Percentiles rank a stretch among this genome's conserved stretches.
Evolutionary conservation across 1,140 invertebrate species (phyloP).

Genomic region (Goniozus legneri): DNA sequence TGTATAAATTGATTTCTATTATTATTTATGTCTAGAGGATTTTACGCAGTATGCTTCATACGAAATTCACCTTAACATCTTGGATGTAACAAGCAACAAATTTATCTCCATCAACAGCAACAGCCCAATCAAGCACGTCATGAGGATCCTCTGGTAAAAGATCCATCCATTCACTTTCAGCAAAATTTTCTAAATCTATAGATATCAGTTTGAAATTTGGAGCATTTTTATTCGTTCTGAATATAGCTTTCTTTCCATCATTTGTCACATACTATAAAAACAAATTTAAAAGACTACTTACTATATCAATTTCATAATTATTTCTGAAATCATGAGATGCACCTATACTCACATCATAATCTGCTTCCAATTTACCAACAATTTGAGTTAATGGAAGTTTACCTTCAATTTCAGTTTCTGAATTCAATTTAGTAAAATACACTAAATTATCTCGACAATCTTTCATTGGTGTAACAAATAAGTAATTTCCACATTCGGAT

Average conservation of each 20-base stretch:
- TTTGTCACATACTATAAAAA: constrained; percentile 84
- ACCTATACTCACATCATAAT: constrained; percentile 76
- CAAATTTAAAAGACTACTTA: constrained; percentile 1
- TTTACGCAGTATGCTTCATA: not conserved
- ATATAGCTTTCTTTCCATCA: constrained; percentile 76
- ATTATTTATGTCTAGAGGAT: too few relatives aligned
- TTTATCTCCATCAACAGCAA: constrained; percentile 79
- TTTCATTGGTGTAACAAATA: constrained; percentile 74
- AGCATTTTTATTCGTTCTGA: constrained; percentile 92
- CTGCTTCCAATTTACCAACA: constrained; percentile 87
- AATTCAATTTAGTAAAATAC: constrained; percentile 74
- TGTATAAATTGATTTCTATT: not conserved
- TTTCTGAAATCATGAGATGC: constrained; percentile 5
- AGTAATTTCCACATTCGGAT: constrained; percentile 88
- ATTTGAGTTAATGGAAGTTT: constrained; percentile 70
- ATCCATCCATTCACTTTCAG: constrained; percentile 77
- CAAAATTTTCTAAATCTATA: constrained; percentile 81
- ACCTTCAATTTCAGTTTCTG: constrained; percentile 59
- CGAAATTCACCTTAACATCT: constrained; percentile 82
- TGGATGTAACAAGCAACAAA: constrained; percentile 88
- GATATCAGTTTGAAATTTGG: constrained; percentile 85
- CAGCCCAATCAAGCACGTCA: constrained; percentile 87
- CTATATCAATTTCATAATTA: constrained; percentile 5
- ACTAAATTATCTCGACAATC: constrained; percentile 87
- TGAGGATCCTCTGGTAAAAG: constrained; percentile 81